Conservation (phyloP, 2,888 invertebrate genomes). For the Nomada fabriciana region DNA sequence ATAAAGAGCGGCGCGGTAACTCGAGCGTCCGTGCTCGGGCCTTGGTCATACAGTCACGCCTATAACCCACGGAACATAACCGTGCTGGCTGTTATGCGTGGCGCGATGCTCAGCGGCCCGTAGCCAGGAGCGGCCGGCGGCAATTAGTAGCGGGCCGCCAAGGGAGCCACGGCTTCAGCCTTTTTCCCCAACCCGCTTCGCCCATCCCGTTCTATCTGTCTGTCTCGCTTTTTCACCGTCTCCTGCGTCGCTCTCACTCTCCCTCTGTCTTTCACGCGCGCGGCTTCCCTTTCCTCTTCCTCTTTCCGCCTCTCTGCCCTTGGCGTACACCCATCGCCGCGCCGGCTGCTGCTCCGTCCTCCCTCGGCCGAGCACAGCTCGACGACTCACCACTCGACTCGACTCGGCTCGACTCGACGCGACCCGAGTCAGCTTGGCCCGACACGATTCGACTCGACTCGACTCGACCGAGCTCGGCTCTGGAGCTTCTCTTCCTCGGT, state of each 20-base stretch:
- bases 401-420: slow-evolving; percentile 34
- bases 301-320: slow-evolving; percentile 71
- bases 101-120: slow-evolving; percentile 82
- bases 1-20: slow-evolving; percentile 43
- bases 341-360: slow-evolving; percentile 50
- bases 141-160: slow-evolving; percentile 83
- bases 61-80: slow-evolving; percentile 76
- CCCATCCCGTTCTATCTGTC: slow-evolving; percentile 59
- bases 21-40: slow-evolving; percentile 57
- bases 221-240: slow-evolving; percentile 28
- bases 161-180: slow-evolving; percentile 79
- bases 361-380: slow-evolving; percentile 33
- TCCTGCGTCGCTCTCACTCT: slow-evolving; percentile 37
- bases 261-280: slow-evolving; percentile 52
- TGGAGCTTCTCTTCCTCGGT: slow-evolving; percentile 1
- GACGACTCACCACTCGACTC: slow-evolving; percentile 24
- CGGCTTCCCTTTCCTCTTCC: slow-evolving; percentile 68
- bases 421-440: slow-evolving; percentile 29
- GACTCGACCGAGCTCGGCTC: slow-evolving; percentile 19
- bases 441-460: slow-evolving; percentile 25
- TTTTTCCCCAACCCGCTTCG: slow-evolving; percentile 73
- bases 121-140: slow-evolving; percentile 83
- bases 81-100: slow-evolving; percentile 77
- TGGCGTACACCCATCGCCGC: slow-evolving; percentile 67
- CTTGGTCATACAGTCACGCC: slow-evolving; percentile 66